phyloP scores from a whole-genome alignment of 2,113 vertebrate genomes.

The mouse (Mus musculus) region GRCm39 chrX:94477001-94477500 shows the following conservation, averaged over 20 bases:
- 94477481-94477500: neutral
- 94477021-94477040: neutral
- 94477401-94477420: conserved; percentile 6
- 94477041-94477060: neutral
- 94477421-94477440: too few relatives aligned
- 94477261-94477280: conserved; percentile 25
- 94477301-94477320: neutral
- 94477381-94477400: conserved; percentile 37
- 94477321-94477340: conserved; percentile 22
- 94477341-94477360: conserved; percentile 1
- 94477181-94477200: conserved; percentile 20
- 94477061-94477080: neutral
- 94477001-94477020: neutral
- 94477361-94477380: conserved; percentile 32
- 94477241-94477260: neutral
- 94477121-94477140: neutral
- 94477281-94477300: neutral
- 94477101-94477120: neutral
- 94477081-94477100: neutral
- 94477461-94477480: neutral
- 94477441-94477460: conserved; percentile 48
- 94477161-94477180: neutral
- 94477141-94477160: neutral
- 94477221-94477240: conserved; percentile 27
- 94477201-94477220: neutral